Conservation (phyloP, 2,113 vertebrate genomes). For the Tenrec ecaudatus region DNA sequence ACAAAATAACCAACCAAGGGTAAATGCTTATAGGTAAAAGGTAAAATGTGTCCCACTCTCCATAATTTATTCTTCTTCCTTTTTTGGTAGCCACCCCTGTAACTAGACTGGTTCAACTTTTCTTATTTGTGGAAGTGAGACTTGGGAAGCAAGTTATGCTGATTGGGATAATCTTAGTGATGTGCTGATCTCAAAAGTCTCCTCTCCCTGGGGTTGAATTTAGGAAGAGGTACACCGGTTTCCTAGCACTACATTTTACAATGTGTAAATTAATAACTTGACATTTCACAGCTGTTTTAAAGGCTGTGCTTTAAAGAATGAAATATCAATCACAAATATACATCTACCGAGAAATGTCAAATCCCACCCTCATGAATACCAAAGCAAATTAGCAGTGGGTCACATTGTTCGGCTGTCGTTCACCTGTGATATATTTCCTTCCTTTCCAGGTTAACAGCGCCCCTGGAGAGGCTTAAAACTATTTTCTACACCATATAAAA, state of each 20-base stretch:
- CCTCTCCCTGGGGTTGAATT: slow-evolving; percentile 72
- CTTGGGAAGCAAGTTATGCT: slow-evolving; percentile 33
- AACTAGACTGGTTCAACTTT: not conserved
- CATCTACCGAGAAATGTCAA: slow-evolving; percentile 81
- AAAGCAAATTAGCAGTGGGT: slow-evolving; percentile 71
- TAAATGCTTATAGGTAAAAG: not conserved
- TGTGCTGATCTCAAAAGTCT: slow-evolving; percentile 71
- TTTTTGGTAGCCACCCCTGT: not conserved
- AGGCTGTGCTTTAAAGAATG: slow-evolving; percentile 78
- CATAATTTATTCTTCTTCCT: not conserved
- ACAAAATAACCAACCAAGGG: slow-evolving; percentile 2
- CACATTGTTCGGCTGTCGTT: slow-evolving; percentile 73
- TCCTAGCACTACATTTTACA: slow-evolving; percentile 77
- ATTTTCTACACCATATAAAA: slow-evolving; percentile 73
- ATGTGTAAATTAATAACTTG: slow-evolving; percentile 83
- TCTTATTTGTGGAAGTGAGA: slow-evolving; percentile 16
- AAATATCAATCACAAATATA: slow-evolving; percentile 84
- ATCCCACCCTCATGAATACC: slow-evolving; percentile 80
- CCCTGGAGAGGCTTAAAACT: slow-evolving; percentile 71
- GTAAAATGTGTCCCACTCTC: not conserved
- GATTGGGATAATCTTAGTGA: slow-evolving; percentile 67
- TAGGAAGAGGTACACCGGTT: slow-evolving; percentile 75
- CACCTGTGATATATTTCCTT: slow-evolving; percentile 70
- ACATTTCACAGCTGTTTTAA: slow-evolving; percentile 84
- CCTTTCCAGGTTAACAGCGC: slow-evolving; percentile 74